Evolutionary conservation across 2,797 vertebrate species (phyloP), one percentile per base, ranked within the genome.

Genomic region (Cuculus canorus): DNA sequence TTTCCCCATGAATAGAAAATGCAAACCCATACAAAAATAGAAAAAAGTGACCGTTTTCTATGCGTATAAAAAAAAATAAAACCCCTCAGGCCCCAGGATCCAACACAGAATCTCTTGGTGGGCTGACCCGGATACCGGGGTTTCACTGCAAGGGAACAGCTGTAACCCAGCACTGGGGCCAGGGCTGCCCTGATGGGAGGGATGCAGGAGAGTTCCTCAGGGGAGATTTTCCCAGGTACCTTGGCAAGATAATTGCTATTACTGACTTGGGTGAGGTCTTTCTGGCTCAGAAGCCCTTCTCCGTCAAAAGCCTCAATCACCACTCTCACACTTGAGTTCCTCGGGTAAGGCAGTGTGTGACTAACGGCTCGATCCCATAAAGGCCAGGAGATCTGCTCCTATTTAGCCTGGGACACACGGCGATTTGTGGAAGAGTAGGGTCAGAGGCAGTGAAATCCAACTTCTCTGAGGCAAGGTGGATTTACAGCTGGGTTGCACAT

Each of bases 21-120:
- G 95, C 92, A 91, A 97, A 91, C 96, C 81, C 84, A 98, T 98
- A 98, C 85, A 98, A 98, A 98, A 98, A 98, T 98, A 98, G 97
- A 98, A 91, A 96, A 95, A 94, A 95, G 57, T n/a, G n/a, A n/a
- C n/a, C n/a, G n/a, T n/a, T n/a, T n/a, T n/a, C n/a, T n/a, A n/a
- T n/a, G n/a, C n/a, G n/a, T n/a, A n/a, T n/a, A n/a, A n/a, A n/a
- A n/a, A n/a, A n/a, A n/a, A n/a, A n/a, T n/a, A n/a, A n/a, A n/a
- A n/a, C n/a, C n/a, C n/a, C n/a, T n/a, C n/a, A n/a, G n/a, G n/a
- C n/a, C n/a, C n/a, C n/a, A n/a, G n/a, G n/a, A n/a, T n/a, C n/a
- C n/a, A n/a, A n/a, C n/a, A n/a, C n/a, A n/a, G n/a, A n/a, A n/a
- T n/a, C n/a, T n/a, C n/a, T n/a, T n/a, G n/a, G n/a, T n/a, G n/a